Evolutionary conservation across 2,797 vertebrate species (phyloP), one percentile per base, ranked within the genome.

Genomic region (Melanotaenia nigrans): DNA sequence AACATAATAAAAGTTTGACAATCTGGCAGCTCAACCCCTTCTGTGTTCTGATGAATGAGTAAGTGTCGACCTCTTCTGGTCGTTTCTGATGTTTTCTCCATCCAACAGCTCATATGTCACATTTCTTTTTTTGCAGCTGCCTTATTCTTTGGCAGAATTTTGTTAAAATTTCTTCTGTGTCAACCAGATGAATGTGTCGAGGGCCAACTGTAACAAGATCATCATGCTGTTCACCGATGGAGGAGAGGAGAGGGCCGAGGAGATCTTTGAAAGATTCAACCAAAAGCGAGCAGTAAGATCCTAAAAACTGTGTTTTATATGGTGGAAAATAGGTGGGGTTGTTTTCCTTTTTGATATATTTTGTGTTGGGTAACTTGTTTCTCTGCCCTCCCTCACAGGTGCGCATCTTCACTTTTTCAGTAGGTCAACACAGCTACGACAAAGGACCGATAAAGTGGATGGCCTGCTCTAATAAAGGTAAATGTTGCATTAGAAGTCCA

Each of bases 211-310:
- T 87, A 99, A 99, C 92, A 98, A 97, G 90, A 98, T 99, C 58
- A 99, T 99, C 78, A 99, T 99, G 98, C 91, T 99, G 42, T 99
- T 99, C 89, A 99, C 98, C 4, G 98, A 99, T 35, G 98, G 97
- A 74, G 98, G 98, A 68, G 98, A 99, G 83, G 98, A 99, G 85
- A 93, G 94, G 83, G 98, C 96, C 0, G 95, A 97, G 76, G 96
- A 97, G 90, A 97, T 99, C 88, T 98, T 99, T 88, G 53, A 95
- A 18, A 94, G 94, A 77, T 96, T 96, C 71, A 99, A 99, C 60
- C 93, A 94, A 24, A 94, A 97, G 51, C 95, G 95, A 91, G 95
- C 93, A 83, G 98, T 99, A 90, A 88, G 93, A 83, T n/a, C 25
- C 5, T 5, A 24, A 7, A 42, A 25, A 42, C 6, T 0, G 1